Conservation (phyloP, 2,888 invertebrate species). For the Chloroclysta siterata region DNA sequence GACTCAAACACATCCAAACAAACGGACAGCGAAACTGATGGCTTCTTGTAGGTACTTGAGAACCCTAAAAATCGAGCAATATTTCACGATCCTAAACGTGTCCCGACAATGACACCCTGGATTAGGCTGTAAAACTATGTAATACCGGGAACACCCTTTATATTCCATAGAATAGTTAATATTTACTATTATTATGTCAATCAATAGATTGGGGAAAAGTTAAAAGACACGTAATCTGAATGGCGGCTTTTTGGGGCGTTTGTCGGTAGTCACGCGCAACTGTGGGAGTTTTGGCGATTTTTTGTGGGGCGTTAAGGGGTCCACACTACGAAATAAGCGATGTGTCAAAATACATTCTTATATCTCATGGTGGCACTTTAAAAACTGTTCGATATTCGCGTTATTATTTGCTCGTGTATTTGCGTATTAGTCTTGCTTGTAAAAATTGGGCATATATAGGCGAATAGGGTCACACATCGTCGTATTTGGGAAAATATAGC, state of each 20-base stretch:
- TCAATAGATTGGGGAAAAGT: constrained; percentile 21
- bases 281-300: constrained; percentile 13
- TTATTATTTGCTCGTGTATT: too few relatives aligned
- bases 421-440: too few relatives aligned
- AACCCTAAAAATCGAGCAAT: constrained; percentile 28
- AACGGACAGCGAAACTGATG: too few relatives aligned
- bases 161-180: constrained; percentile 13
- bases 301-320: background rate
- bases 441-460: too few relatives aligned
- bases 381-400: too few relatives aligned
- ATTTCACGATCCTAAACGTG: constrained; percentile 41
- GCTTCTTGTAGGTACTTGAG: background rate
- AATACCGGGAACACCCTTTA: constrained; percentile 37
- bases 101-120: constrained; percentile 24
- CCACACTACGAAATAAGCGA: background rate
- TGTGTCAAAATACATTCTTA: too few relatives aligned
- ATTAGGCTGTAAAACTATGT: constrained; percentile 39
- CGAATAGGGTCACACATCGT: too few relatives aligned
- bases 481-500: too few relatives aligned
- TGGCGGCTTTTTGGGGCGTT: constrained; percentile 43
- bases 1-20: too few relatives aligned
- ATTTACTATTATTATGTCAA: constrained; percentile 19
- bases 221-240: constrained; percentile 49
- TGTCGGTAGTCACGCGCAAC: constrained; percentile 49
- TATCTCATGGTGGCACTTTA: too few relatives aligned